Evolutionary conservation across 2,797 vertebrate genomes (phyloP), one percentile per base, ranked within the genome.

Genomic region (Acridotheres tristis): DNA sequence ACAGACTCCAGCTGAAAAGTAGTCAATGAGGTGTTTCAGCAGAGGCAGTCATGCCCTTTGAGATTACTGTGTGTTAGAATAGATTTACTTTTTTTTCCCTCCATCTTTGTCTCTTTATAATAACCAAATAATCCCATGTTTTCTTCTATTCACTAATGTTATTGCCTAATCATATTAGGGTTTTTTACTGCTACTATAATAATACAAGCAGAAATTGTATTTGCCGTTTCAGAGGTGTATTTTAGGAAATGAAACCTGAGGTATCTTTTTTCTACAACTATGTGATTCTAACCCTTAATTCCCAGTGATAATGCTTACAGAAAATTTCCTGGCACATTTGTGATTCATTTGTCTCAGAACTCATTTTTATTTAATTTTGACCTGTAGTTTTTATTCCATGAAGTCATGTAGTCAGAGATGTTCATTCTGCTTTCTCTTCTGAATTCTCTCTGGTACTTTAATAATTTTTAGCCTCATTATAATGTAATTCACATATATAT

Each of bases 331-430:
- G 54, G 55, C 14, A 53, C 16, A 1, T 89, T 88, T 79, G 47
- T 53, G 61, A 57, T 43, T 84, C 29, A 58, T 69, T 86, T 84
- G 58, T 72, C 45, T 74, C 72, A 84, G 62, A 88, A 57, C 30
- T 75, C 38, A 68, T 90, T 88, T 90, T 63, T 86, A 92, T 94
- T 85, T 85, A 76, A 86, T 87, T 88, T 69, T 78, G 58, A 91
- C 73, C 51, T 62, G 22, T 65, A 91, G 47, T 55, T 93, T 88
- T 72, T 85, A 77, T 85, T 93, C 75, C 62, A 61, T 45, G 34
- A 91, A 68, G 11, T 81, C 43, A 48, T 80, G 53, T 80, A 83
- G 53, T 83, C 47, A 61, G 76, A 90, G 50, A 43, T 1, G 2
- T 67, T 82, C 7, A 43, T 77, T 82, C 54, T 63, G 1, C 32